A percentile compares a stretch with the other conserved stretches of the same genome.
Conservation (phyloP, 2,888 invertebrate species). For the Chloroclysta siterata region DNA sequence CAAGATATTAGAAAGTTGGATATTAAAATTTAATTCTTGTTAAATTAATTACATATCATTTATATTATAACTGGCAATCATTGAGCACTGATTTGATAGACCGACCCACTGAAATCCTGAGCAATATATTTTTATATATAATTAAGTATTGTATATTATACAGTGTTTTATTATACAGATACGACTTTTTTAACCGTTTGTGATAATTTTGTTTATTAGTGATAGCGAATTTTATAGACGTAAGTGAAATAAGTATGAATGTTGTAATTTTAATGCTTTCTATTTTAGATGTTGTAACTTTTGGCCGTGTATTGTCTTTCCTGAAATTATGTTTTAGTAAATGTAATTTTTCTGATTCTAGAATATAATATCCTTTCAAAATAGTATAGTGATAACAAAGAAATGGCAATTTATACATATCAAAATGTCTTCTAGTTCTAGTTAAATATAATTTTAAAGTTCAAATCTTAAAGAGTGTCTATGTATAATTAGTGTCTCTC, state of each 20-base stretch:
- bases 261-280: slow-evolving; percentile 75
- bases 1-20: slow-evolving; percentile 45
- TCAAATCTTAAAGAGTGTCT: slow-evolving; percentile 50
- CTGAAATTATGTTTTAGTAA: slow-evolving; percentile 69
- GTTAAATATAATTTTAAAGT: slow-evolving; percentile 40
- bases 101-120: slow-evolving; percentile 81
- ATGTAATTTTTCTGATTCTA: slow-evolving; percentile 73
- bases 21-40: slow-evolving; percentile 41
- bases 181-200: slow-evolving; percentile 73
- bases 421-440: slow-evolving; percentile 47
- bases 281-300: slow-evolving; percentile 76
- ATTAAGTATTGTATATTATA: slow-evolving; percentile 79
- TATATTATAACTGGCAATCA: slow-evolving; percentile 54
- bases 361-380: slow-evolving; percentile 52
- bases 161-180: slow-evolving; percentile 76
- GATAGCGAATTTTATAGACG: slow-evolving; percentile 64
- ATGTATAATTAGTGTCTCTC: slow-evolving; percentile 34
- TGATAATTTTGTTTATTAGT: slow-evolving; percentile 72
- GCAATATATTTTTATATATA: slow-evolving; percentile 84
- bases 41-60: slow-evolving; percentile 39
- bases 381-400: slow-evolving; percentile 37
- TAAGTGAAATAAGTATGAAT: slow-evolving; percentile 63
- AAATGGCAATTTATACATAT: slow-evolving; percentile 45
- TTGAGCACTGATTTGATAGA: slow-evolving; percentile 78
- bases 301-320: slow-evolving; percentile 69